Base-by-base conservation (phyloP, 1,140 invertebrate species). In the Triops cancriformis region DNA sequence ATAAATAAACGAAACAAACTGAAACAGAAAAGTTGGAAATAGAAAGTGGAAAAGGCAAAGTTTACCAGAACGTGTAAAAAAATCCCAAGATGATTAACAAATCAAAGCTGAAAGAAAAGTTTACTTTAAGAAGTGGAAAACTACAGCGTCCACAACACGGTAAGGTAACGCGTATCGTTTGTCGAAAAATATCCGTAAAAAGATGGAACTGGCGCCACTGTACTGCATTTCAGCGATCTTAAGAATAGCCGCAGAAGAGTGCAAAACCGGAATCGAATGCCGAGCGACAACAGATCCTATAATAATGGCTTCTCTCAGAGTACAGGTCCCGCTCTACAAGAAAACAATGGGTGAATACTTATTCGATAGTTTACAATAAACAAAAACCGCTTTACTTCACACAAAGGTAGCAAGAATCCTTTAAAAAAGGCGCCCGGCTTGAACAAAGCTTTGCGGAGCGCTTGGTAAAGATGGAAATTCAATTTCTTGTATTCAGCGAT, bases 371-470 rank as follows among this genome's bases (percentile, higher is more conserved):
- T n/a, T 5, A n/a, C 14, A 64, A 64, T n/a, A 64, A n/a, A 18
- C 5, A 78, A 10, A 14, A n/a, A n/a, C n/a, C n/a, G n/a, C 26
- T 73, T 82, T 85, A 90, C 91, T 85, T 96, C 93, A 82, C 96
- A 91, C 18, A 98, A 85, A 2, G 97, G 96, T 45, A 98, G 82
- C 37, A 98, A 85, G 81, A 98, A 92, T 81, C 97, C 98, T 86
- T 99, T 99, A 92, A 98, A 98, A 82, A 99, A 99, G n/a, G 93
- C 97, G 74, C 92, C 95, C 72, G 98, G 97, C 84, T 99, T 99
- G 84, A 94, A 99, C 0, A 99, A 85, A 11, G 97, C 89, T 86
- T 98, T 98, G 78, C 91, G 89, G 18, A 99, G 82, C 7, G 97
- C 96, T 88, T 95, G 93, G 85, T 98, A 99, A 10, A 99, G 86